These are phyloP conservation scores for Indicator maculatus DNA, from an alignment of 2,113 vertebrate species.

Conservation along the genomic window DNA sequence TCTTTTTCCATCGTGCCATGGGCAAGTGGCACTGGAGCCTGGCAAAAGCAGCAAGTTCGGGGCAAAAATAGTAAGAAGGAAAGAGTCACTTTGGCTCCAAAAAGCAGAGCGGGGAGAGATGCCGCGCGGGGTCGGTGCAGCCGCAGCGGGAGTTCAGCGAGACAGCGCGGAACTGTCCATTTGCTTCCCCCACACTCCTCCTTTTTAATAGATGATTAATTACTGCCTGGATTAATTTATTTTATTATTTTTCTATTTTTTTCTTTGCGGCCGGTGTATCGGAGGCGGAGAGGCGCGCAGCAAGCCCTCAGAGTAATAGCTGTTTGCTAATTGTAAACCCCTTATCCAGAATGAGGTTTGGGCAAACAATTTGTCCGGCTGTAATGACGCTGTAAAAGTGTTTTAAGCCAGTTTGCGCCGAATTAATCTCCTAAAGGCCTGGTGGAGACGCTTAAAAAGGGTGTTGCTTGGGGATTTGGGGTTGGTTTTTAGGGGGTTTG, in stretches of 20 bases:
- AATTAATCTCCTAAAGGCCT: conserved; percentile 63
- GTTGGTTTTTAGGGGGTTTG: not conserved
- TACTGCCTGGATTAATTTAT: conserved; percentile 62
- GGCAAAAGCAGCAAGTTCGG: not conserved
- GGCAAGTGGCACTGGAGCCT: not conserved
- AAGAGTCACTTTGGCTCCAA: not conserved
- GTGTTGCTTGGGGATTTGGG: not conserved
- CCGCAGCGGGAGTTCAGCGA: not conserved
- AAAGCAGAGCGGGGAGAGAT: conserved; percentile 9
- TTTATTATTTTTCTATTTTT: not conserved
- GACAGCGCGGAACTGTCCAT: not conserved
- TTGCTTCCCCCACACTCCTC: conserved; percentile 6
- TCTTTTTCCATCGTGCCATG: not conserved
- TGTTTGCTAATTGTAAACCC: conserved; percentile 82
- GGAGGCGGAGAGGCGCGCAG: conserved; percentile 46
- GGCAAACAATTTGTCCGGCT: conserved; percentile 79
- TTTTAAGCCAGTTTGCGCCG: conserved; percentile 54
- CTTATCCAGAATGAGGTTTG: conserved; percentile 78
- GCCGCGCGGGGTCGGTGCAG: not conserved
- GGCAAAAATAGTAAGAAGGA: not conserved
- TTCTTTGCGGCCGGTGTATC: conserved; percentile 75
- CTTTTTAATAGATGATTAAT: conserved; percentile 79
- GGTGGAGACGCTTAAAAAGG: not conserved
- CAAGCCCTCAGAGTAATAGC: conserved; percentile 68
- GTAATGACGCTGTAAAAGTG: conserved; percentile 78